These are phyloP conservation scores for Paramormyrops hopkinsi DNA, from an alignment of 2,797 vertebrate genomes.

Conservation along the genomic window DNA sequence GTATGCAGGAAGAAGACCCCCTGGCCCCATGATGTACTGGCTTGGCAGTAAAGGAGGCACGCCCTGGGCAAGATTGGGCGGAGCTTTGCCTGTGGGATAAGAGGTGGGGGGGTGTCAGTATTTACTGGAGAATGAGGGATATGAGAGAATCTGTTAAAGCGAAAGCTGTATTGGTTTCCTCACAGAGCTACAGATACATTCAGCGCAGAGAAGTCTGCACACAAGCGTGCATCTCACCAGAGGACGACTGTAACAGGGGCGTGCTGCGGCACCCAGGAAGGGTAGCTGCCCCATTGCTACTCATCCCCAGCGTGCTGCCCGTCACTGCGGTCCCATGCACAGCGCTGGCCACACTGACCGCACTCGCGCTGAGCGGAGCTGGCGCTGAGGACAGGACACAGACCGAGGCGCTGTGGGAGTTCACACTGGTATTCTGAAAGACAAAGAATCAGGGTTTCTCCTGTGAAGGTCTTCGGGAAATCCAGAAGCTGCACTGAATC, in stretches of 20 bases:
- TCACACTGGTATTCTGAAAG: slow-evolving; percentile 62
- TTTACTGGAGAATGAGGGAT: neutral
- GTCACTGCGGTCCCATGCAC: slow-evolving; percentile 55
- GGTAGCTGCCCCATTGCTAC: slow-evolving; percentile 60
- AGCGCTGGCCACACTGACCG: slow-evolving; percentile 50
- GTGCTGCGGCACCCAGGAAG: slow-evolving; percentile 65
- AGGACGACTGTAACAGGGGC: slow-evolving; percentile 65
- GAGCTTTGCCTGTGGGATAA: slow-evolving; percentile 78
- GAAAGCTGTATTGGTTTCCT: neutral
- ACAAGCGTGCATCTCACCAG: slow-evolving; percentile 39
- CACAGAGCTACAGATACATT: neutral
- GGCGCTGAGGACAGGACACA: slow-evolving; percentile 58
- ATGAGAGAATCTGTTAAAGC: neutral
- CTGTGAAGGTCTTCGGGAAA: neutral
- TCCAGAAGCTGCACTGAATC: neutral
- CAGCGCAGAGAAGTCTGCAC: neutral
- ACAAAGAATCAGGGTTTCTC: neutral
- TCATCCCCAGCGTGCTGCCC: slow-evolving; percentile 61
- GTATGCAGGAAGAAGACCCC: slow-evolving; percentile 93
- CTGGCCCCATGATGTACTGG: slow-evolving; percentile 97
- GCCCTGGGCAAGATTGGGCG: slow-evolving; percentile 89
- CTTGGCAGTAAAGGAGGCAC: slow-evolving; percentile 88
- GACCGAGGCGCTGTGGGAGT: slow-evolving; percentile 48
- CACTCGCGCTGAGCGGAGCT: slow-evolving; percentile 36
- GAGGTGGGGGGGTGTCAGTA: slow-evolving; percentile 19